A percentile compares a stretch with the other conserved stretches of the same genome.
Conservation (phyloP, 2,888 invertebrate species). For the Lutraria lutraria region DNA sequence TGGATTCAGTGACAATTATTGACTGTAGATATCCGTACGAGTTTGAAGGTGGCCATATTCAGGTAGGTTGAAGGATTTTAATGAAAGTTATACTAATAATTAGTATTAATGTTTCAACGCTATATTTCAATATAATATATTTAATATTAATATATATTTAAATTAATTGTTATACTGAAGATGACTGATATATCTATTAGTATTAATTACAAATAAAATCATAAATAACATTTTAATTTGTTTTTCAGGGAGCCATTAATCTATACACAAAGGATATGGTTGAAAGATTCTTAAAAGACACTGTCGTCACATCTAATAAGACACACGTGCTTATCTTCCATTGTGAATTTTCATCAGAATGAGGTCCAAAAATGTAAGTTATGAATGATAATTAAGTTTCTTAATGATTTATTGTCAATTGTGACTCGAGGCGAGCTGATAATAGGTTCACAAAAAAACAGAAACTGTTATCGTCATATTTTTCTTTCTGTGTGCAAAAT, state of each 20-base stretch:
- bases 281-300: slow-evolving; percentile 43
- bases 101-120: too few relatives aligned
- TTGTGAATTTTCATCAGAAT: slow-evolving; percentile 98
- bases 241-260: slow-evolving; percentile 66
- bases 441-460: too few relatives aligned
- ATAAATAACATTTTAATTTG: background rate
- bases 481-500: too few relatives aligned
- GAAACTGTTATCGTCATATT: too few relatives aligned
- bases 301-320: slow-evolving; percentile 50
- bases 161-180: too few relatives aligned
- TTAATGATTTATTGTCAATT: too few relatives aligned
- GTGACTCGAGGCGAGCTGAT: too few relatives aligned
- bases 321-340: slow-evolving; percentile 96
- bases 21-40: slow-evolving; percentile 42
- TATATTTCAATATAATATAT: too few relatives aligned
- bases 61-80: background rate
- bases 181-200: background rate
- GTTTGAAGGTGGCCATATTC: slow-evolving; percentile 30
- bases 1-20: slow-evolving; percentile 20
- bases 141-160: too few relatives aligned
- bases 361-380: slow-evolving; percentile 96
- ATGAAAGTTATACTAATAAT: too few relatives aligned
- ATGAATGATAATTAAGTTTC: slow-evolving; percentile 60
- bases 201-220: background rate
- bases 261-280: slow-evolving; percentile 62